phyloP scores from a whole-genome alignment of 2,888 invertebrate species.

The Allygus modestus region DNA sequence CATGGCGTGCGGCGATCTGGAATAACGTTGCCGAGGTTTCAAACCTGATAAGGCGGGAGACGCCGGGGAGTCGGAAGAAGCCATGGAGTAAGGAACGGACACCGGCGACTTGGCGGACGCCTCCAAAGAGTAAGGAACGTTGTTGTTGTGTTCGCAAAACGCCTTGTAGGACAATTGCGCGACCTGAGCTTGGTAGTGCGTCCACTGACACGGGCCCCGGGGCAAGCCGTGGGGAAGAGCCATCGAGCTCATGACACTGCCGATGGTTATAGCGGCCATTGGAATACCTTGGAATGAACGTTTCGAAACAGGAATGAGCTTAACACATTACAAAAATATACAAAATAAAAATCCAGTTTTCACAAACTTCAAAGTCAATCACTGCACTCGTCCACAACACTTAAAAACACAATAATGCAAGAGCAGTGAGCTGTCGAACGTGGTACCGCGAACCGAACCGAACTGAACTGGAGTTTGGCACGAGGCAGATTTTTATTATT shows the following conservation, averaged over 20 bases:
- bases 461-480: slow-evolving; percentile 37
- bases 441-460: not conserved
- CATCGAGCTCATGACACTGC: slow-evolving; percentile 60
- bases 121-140: slow-evolving; percentile 51
- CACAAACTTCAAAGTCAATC: not conserved
- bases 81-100: not conserved
- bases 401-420: not conserved
- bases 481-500: slow-evolving; percentile 31
- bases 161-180: slow-evolving; percentile 52
- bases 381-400: not conserved
- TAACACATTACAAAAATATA: not conserved
- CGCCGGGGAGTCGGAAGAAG: not conserved
- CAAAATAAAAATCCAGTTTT: not conserved
- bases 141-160: slow-evolving; percentile 54
- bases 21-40: slow-evolving; percentile 42
- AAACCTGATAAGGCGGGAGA: slow-evolving; percentile 51
- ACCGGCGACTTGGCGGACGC: slow-evolving; percentile 39
- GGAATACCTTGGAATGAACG: not conserved
- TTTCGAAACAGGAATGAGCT: slow-evolving; percentile 19
- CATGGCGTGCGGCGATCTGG: slow-evolving; percentile 61
- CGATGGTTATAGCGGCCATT: slow-evolving; percentile 61
- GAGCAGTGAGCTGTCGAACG: not conserved
- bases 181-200: slow-evolving; percentile 60
- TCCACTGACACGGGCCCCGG: slow-evolving; percentile 61
- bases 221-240: slow-evolving; percentile 39